Evolutionary conservation across 2,797 vertebrate genomes (phyloP), one percentile per base, ranked within the genome.

Genomic region (Xenops minutus): DNA sequence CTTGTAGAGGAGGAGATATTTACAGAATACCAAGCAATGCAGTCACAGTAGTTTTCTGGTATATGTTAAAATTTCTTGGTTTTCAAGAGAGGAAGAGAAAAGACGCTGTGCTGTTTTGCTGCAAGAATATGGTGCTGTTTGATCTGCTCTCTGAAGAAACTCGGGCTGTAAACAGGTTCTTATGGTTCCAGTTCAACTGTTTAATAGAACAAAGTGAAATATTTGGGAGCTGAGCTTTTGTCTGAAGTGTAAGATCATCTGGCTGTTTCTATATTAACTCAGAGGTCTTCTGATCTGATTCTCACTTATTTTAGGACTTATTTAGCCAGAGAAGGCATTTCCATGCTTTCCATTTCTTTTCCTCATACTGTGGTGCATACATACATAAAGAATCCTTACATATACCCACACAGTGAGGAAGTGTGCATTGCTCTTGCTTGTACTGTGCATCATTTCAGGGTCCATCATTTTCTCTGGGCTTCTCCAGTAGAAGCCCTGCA

Each of bases 71-170:
- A 91, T 92, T 90, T 37, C 24, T 59, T 61, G 69, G 26, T 86
- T 96, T 93, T 62, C 22, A 78, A 48, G 63, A 79, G 54, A 84
- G 84, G 72, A 83, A 66, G 46, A 81, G 67, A 77, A 90, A 69
- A 75, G 80, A n/a, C 1, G 1, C 71, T 71, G 66, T 86, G 46
- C 66, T 59, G 27, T 92, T 72, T 75, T 66, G 51, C 89, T 78
- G 12, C 76, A 95, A 54, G 32, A 84, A 10, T 43, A 9, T 72
- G 46, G 18, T 61, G 5, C 66, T 79, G 80, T 73, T 95, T 96
- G 81, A 84, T 96, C 54, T 96, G 76, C 54, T 66, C 41, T 86
- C 55, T 92, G 75, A 93, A 89, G 91, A 89, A 96, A 92, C n/a
- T 41, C 46, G 48, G 52, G 52, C 39, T 92, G n/a, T 95, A 94